phyloP scores from a whole-genome alignment of 2,797 vertebrate genomes.

The Carcharodon carcharias region DNA sequence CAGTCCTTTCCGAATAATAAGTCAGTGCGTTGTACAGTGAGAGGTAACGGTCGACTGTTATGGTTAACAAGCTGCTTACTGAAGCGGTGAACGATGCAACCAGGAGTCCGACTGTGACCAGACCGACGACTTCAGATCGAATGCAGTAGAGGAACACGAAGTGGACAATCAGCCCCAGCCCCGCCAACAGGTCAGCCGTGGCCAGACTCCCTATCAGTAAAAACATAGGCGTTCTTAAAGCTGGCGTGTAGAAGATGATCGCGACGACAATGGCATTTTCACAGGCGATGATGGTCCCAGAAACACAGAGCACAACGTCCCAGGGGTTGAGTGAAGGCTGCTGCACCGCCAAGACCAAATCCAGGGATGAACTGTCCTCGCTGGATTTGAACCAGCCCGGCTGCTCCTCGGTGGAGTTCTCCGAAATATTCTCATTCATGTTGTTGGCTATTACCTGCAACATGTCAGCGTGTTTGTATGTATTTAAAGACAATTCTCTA shows the following conservation, averaged over 20 bases:
- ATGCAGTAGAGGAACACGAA: constrained; percentile 70
- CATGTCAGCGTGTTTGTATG: not conserved
- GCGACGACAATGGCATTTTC: constrained; percentile 85
- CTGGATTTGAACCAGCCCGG: constrained; percentile 47
- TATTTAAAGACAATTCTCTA: not conserved
- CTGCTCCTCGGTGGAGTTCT: constrained; percentile 44
- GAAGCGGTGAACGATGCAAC: constrained; percentile 81
- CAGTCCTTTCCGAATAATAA: constrained; percentile 75
- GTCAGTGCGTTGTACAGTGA: constrained; percentile 85
- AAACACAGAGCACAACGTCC: constrained; percentile 79
- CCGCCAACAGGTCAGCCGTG: constrained; percentile 78
- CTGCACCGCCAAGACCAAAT: constrained; percentile 44
- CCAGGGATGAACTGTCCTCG: constrained; percentile 46
- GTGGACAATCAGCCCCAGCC: constrained; percentile 75
- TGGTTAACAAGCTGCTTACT: constrained; percentile 78
- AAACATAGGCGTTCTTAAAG: constrained; percentile 80
- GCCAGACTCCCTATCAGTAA: constrained; percentile 83
- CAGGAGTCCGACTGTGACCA: constrained; percentile 75
- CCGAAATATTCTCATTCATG: constrained; percentile 49
- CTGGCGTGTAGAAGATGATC: constrained; percentile 71
- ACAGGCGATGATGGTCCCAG: constrained; percentile 76
- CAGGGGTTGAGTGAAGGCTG: constrained; percentile 61
- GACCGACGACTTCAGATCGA: constrained; percentile 61
- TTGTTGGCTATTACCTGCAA: constrained; percentile 49
- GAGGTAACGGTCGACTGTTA: constrained; percentile 85